A percentile compares a stretch with the other conserved stretches of the same genome.
Evolutionary conservation across 2,113 vertebrate species (phyloP).

Genomic region (Hylia prasina): DNA sequence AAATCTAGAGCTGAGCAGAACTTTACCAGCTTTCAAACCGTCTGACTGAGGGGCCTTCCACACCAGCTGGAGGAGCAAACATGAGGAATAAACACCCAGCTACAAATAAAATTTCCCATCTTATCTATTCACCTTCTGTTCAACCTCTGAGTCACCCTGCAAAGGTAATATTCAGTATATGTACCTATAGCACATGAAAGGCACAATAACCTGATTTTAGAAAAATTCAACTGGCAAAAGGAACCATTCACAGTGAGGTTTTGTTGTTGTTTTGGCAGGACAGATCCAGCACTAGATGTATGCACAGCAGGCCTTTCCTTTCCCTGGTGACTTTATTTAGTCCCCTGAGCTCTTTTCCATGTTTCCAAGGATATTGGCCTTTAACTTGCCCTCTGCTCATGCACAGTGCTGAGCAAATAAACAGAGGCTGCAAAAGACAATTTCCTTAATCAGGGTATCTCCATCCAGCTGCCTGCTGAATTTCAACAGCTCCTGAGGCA

Average conservation of each 20-base stretch:
- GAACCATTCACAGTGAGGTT: not conserved
- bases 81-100: not conserved
- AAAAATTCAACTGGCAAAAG: not conserved
- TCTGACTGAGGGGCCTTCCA: not conserved
- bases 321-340: not conserved
- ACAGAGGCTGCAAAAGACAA: not conserved
- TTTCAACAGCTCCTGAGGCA: constrained; percentile 1
- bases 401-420: not conserved
- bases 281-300: not conserved
- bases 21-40: not conserved
- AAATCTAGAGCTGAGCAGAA: not conserved
- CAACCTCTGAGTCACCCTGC: not conserved
- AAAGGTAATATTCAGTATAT: not conserved
- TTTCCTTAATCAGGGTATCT: not conserved
- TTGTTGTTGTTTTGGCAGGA: not conserved
- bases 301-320: not conserved
- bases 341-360: not conserved
- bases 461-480: not conserved
- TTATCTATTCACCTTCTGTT: not conserved
- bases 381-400: not conserved
- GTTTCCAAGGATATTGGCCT: not conserved
- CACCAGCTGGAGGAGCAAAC: not conserved
- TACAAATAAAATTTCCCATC: not conserved
- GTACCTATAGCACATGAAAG: not conserved
- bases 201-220: not conserved